Percentiles rank a stretch among this genome's conserved stretches.
Conservation (phyloP, 2,888 invertebrate species). For the Drosophila acutilabella region DNA sequence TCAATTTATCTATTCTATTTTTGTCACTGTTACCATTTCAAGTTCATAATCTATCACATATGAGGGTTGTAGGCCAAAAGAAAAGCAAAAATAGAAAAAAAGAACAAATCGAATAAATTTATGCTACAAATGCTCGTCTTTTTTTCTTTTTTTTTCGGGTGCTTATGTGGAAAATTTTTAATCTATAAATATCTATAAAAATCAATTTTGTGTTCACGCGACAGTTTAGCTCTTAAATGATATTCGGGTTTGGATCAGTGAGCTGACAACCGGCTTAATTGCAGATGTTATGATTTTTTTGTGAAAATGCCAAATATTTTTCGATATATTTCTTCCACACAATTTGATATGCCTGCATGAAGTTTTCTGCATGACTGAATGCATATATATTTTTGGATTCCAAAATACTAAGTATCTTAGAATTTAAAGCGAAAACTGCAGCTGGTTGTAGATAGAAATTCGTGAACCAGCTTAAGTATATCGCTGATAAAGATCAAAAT, state of each 20-base stretch:
- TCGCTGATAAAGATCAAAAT: slow-evolving; percentile 50
- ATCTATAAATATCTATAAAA: slow-evolving; percentile 81
- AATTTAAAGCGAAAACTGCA: slow-evolving; percentile 12
- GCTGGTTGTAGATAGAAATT: slow-evolving; percentile 26
- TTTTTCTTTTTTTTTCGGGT: slow-evolving; percentile 45
- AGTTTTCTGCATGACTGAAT: slow-evolving; percentile 46
- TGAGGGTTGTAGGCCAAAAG: slow-evolving; percentile 65
- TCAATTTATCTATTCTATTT: slow-evolving; percentile 15
- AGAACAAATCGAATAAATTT: slow-evolving; percentile 62
- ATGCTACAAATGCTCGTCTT: slow-evolving; percentile 60
- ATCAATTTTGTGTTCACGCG: slow-evolving; percentile 79
- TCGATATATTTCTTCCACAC: slow-evolving; percentile 69
- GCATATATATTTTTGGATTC: background rate
- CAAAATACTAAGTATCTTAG: slow-evolving; percentile 1
- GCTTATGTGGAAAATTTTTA: slow-evolving; percentile 77
- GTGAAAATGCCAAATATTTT: slow-evolving; percentile 43
- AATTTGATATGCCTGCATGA: slow-evolving; percentile 63
- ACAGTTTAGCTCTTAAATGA: slow-evolving; percentile 64
- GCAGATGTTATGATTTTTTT: slow-evolving; percentile 81
- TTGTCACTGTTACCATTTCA: slow-evolving; percentile 68
- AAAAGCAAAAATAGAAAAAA: slow-evolving; percentile 33
- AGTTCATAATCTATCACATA: slow-evolving; percentile 67
- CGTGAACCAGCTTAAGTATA: slow-evolving; percentile 4
- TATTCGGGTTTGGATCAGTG: slow-evolving; percentile 45
- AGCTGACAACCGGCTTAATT: slow-evolving; percentile 73